These are phyloP conservation scores for Psammodynastes pulverulentus DNA, from an alignment of 2,113 vertebrate genomes.

Conservation along the genomic window DNA sequence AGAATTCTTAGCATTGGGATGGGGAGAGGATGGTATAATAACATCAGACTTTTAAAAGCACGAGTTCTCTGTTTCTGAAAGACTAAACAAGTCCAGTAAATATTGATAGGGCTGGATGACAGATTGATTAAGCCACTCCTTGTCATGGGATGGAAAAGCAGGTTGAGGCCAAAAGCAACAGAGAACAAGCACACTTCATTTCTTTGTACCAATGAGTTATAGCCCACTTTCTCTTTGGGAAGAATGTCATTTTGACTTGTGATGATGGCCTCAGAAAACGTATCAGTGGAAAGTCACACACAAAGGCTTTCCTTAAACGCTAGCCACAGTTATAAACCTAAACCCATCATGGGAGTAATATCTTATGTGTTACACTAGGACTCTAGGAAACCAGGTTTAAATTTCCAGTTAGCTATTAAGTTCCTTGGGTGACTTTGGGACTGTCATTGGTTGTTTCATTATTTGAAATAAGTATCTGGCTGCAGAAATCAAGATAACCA, in stretches of 20 bases:
- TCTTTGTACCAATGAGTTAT: background rate
- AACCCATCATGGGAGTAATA: background rate
- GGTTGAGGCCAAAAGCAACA: background rate
- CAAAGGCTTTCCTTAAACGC: background rate
- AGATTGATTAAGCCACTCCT: background rate
- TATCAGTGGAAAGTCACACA: background rate
- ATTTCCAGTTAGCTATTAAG: background rate
- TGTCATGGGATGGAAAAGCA: background rate
- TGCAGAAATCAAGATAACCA: background rate
- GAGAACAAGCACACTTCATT: background rate
- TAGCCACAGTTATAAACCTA: background rate
- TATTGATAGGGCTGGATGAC: background rate
- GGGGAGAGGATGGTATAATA: background rate
- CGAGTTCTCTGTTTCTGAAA: background rate
- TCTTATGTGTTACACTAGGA: background rate
- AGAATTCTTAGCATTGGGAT: background rate
- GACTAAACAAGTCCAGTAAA: background rate
- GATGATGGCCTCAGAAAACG: background rate
- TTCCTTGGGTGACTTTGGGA: background rate
- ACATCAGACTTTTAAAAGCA: background rate
- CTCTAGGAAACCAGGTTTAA: background rate
- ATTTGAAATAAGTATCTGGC: background rate
- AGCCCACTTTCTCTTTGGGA: background rate
- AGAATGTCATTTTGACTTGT: background rate
- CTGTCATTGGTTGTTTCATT: background rate